Evolutionary conservation across 2,888 invertebrate genomes (phyloP), one percentile per base, ranked within the genome.

Genomic region (Aphelenchoides bicaudatus): DNA sequence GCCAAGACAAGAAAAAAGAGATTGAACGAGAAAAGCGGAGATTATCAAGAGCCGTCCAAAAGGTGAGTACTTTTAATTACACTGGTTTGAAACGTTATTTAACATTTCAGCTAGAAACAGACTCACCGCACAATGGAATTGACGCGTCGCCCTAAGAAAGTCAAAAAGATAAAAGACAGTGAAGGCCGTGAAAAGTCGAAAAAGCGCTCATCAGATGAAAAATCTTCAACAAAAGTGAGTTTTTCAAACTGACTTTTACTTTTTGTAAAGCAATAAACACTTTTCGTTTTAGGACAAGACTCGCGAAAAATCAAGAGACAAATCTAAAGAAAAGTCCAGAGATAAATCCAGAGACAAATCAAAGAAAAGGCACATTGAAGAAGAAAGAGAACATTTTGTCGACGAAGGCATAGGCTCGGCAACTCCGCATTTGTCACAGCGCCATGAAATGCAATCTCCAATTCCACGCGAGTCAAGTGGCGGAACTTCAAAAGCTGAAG

Each of bases 401-500:
- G 37, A 49, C 34, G 37, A 49, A 16, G 34, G 34, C 8, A 8
- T 43, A 16, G 49, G 49, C 10, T 43, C 43, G 8, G 43, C 43
- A n/a, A 43, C 43, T 10, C 43, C 43, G 10, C 6, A 8, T 8
- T 8, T 43, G 8, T 6, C 43, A n/a, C 10, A 25, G 23, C 21
- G 23, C 4, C 54, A 56, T 8, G 30, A 27, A 5, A 25, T 39
- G 19, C 16, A 37, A 1, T 25, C 55, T 10, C 13, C 53, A 4
- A 56, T 58, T 4, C 58, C 51, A 2, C 39, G 66, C 2, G 66
- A 66, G 27, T 66, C 66, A 6, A 70, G 68, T 48, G 66, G 66
- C 23, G 66, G 66, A 31, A 66, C 66, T 8, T 66, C 66, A 19
- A 66, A 66, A 47, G 69, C 68, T 19, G 66, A 69, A 23, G 66